Percentiles rank a stretch among this genome's conserved stretches.
phyloP scores from a whole-genome alignment of 2,113 vertebrate species.

The Polypterus bichir region DNA sequence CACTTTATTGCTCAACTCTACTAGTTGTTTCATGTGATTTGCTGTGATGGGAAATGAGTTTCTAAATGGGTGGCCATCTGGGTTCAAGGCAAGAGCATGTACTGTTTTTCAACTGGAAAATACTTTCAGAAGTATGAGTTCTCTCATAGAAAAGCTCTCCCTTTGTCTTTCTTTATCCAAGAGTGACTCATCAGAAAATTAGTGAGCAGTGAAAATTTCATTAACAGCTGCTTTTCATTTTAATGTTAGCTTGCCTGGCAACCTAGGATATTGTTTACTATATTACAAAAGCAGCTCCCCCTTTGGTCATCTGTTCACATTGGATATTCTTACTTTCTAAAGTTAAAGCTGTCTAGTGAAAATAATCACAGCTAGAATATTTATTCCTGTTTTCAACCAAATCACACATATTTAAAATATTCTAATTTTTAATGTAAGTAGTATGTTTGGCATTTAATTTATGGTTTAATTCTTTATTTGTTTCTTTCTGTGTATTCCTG shows the following conservation, averaged over 20 bases:
- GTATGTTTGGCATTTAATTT: too few relatives aligned
- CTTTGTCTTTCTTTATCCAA: constrained; percentile 7
- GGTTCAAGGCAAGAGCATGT: constrained; percentile 4
- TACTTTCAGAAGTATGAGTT: not conserved
- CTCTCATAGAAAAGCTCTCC: not conserved
- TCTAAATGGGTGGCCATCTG: not conserved
- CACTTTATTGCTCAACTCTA: not conserved
- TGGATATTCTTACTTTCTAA: too few relatives aligned
- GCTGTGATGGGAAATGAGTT: not conserved
- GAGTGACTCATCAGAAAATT: constrained; percentile 15
- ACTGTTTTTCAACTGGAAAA: constrained; percentile 2
- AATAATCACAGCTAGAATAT: too few relatives aligned
- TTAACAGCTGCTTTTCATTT: constrained; percentile 31
- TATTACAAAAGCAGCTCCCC: too few relatives aligned
- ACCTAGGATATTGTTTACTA: too few relatives aligned
- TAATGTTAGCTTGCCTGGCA: constrained; percentile 6
- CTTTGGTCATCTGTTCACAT: too few relatives aligned
- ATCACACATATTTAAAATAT: too few relatives aligned
- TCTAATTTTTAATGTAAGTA: too few relatives aligned
- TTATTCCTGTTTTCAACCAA: too few relatives aligned
- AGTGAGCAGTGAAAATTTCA: not conserved
- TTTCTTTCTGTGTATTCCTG: too few relatives aligned
- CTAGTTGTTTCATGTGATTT: constrained; percentile 7
- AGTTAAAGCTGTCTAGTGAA: too few relatives aligned
- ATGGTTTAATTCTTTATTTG: too few relatives aligned